These are phyloP conservation scores for Aurelia sp. DNA, from an alignment of 30 jellyfish, hydroid and myxozoan species.

Conservation along the genomic window DNA sequence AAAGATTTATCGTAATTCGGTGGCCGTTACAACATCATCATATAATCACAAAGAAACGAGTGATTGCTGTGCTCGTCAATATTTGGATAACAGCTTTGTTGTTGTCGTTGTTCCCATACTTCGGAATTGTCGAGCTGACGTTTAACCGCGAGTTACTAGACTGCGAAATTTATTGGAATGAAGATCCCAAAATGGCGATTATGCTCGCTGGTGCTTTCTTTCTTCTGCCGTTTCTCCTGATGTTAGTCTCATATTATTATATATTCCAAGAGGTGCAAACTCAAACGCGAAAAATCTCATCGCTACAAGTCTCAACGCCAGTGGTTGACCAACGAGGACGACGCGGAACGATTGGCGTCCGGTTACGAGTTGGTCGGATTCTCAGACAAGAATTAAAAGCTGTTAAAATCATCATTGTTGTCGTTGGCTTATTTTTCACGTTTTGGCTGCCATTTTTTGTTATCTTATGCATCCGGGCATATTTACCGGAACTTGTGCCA, in stretches of 20 bases:
- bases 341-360: slow-evolving; percentile 3
- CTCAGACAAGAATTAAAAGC: slow-evolving; percentile 83
- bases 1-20: slow-evolving; percentile 73
- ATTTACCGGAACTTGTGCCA: slow-evolving; percentile 54
- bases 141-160: slow-evolving; percentile 69
- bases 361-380: slow-evolving; percentile 32
- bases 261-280: slow-evolving; percentile 64
- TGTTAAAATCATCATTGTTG: slow-evolving; percentile 79
- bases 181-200: slow-evolving; percentile 62
- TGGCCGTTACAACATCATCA: slow-evolving; percentile 69
- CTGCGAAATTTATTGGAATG: slow-evolving; percentile 74
- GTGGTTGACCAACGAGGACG: not conserved
- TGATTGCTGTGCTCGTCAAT: slow-evolving; percentile 24
- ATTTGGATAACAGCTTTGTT: slow-evolving; percentile 80
- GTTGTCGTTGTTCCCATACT: slow-evolving; percentile 78
- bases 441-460: slow-evolving; percentile 88
- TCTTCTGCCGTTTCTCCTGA: slow-evolving; percentile 60
- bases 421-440: slow-evolving; percentile 78
- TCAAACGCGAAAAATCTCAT: slow-evolving; percentile 67
- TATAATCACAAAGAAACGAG: slow-evolving; percentile 52
- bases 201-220: slow-evolving; percentile 52
- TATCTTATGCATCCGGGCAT: slow-evolving; percentile 67
- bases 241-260: slow-evolving; percentile 56
- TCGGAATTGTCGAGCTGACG: slow-evolving; percentile 63
- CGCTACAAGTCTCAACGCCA: slow-evolving; percentile 27